These are phyloP conservation scores for Spisula subtruncata DNA, from an alignment of 2,888 invertebrate genomes.

Conservation along the genomic window DNA sequence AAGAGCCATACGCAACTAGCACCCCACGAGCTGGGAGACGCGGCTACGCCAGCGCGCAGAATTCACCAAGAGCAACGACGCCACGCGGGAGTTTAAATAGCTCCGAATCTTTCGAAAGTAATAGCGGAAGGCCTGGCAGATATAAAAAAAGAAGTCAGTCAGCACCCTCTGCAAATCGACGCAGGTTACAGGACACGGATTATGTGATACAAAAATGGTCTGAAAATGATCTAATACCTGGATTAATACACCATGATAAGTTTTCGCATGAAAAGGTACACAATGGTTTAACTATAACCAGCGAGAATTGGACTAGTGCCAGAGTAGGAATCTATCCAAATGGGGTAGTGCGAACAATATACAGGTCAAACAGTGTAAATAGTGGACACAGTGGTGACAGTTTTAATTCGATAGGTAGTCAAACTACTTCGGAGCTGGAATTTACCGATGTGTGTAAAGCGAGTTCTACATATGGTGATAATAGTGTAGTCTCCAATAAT, in stretches of 20 bases:
- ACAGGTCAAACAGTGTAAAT: constrained; percentile 67
- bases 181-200: constrained; percentile 67
- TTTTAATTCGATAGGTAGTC: constrained; percentile 56
- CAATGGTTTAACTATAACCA: constrained; percentile 61
- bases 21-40: constrained; percentile 60
- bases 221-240: constrained; percentile 64
- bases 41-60: constrained; percentile 58
- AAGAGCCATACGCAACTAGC: constrained; percentile 63
- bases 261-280: constrained; percentile 46
- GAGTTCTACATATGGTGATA: constrained; percentile 48
- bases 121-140: constrained; percentile 56
- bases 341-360: constrained; percentile 59
- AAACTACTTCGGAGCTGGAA: constrained; percentile 65
- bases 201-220: constrained; percentile 65
- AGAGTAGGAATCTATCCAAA: constrained; percentile 53
- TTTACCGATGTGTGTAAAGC: constrained; percentile 73
- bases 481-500: constrained; percentile 50
- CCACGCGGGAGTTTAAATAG: constrained; percentile 67
- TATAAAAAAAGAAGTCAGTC: constrained; percentile 77
- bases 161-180: constrained; percentile 73
- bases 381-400: constrained; percentile 61
- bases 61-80: constrained; percentile 53
- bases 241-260: constrained; percentile 48
- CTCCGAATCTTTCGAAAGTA: constrained; percentile 65
- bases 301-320: constrained; percentile 71